phyloP scores from a whole-genome alignment of 2,113 vertebrate species.

The Plestiodon gilberti region DNA sequence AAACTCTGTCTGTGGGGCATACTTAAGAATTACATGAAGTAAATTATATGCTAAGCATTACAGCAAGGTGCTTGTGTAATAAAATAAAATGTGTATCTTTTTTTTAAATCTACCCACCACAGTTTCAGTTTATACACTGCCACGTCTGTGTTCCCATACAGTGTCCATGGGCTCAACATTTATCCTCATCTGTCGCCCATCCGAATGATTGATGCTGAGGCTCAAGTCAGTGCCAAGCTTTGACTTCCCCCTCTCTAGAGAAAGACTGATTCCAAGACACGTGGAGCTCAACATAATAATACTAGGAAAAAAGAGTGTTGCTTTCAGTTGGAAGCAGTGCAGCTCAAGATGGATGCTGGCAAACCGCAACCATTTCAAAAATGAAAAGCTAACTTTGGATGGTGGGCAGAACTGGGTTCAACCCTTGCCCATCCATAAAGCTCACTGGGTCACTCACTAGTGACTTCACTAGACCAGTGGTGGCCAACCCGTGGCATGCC shows the following conservation, averaged over 20 bases:
- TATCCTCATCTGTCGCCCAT: background rate
- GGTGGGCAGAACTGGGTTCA: too few species aligned
- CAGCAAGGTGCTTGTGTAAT: background rate
- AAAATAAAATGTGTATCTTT: background rate
- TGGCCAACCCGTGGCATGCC: too few species aligned
- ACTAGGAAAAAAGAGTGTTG: background rate
- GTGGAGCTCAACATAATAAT: background rate
- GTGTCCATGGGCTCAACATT: background rate
- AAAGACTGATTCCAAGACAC: background rate
- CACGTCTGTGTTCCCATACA: background rate
- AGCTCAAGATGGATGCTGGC: background rate
- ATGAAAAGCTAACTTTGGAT: background rate
- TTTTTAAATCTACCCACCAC: slow-evolving; percentile 38
- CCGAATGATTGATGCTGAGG: background rate
- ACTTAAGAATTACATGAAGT: slow-evolving; percentile 39
- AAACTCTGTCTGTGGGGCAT: slow-evolving; percentile 19
- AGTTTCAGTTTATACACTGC: slow-evolving; percentile 23
- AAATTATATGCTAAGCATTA: slow-evolving; percentile 42
- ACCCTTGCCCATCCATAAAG: too few species aligned
- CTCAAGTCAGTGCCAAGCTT: too few species aligned
- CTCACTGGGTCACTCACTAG: too few species aligned
- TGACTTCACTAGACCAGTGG: too few species aligned
- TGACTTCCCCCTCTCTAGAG: background rate
- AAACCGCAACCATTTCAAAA: background rate
- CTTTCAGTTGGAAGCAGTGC: background rate